Evolutionary conservation across 23 tunicate species (phyloP).

Genomic region (Styela clava): DNA sequence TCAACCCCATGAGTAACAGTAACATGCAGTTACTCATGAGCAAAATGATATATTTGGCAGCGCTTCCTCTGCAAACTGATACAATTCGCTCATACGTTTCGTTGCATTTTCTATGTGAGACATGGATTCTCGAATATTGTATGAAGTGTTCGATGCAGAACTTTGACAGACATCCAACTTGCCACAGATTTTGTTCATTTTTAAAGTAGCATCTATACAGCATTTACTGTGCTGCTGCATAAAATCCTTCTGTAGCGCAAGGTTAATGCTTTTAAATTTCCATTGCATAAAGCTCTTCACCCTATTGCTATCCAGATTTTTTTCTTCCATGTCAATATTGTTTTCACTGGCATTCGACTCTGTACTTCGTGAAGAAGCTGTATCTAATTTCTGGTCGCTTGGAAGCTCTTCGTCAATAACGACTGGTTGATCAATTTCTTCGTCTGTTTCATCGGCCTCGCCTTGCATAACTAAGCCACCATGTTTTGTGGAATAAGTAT

Average conservation of each 20-base stretch:
- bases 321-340: background rate
- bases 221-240: slow-evolving; percentile 4
- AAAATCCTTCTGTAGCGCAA: slow-evolving; percentile 17
- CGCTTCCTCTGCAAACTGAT: slow-evolving; percentile 8
- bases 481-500: no score
- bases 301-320: background rate
- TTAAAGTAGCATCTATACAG: slow-evolving; percentile 31
- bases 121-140: slow-evolving; percentile 33
- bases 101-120: background rate
- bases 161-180: slow-evolving; percentile 47
- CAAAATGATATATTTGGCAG: background rate
- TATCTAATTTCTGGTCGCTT: background rate
- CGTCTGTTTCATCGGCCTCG: slow-evolving; percentile 45
- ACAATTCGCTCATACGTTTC: slow-evolving; percentile 7
- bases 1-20: no score
- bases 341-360: background rate
- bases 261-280: slow-evolving; percentile 46
- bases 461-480: slow-evolving; percentile 8
- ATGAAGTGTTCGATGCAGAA: slow-evolving; percentile 38
- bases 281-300: slow-evolving; percentile 21
- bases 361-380: background rate
- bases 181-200: slow-evolving; percentile 34
- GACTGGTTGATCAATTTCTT: background rate
- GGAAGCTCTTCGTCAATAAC: background rate
- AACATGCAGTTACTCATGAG: no score